Percentiles rank a stretch among this genome's conserved stretches.
Conservation (phyloP, 2,797 vertebrate species). For the Enteromius paludinosus region DNA sequence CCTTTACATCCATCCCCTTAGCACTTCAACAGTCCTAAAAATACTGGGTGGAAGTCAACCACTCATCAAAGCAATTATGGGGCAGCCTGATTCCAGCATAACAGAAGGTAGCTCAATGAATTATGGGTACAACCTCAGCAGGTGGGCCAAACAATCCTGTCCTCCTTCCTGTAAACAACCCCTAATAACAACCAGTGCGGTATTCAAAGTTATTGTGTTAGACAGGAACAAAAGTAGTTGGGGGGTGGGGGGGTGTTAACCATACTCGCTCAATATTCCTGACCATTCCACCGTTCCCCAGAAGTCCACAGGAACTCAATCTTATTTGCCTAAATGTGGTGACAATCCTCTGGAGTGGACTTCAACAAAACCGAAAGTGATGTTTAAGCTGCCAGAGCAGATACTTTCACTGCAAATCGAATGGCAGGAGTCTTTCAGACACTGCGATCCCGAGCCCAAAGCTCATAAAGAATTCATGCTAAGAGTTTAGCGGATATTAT, state of each 20-base stretch:
- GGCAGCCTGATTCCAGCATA: neutral
- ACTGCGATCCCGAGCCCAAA: neutral
- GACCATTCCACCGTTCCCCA: neutral
- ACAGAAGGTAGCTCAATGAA: constrained; percentile 36
- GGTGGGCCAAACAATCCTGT: constrained; percentile 26
- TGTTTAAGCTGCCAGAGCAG: constrained; percentile 15
- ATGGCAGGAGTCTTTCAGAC: constrained; percentile 20
- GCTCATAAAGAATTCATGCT: constrained; percentile 46
- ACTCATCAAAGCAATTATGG: constrained; percentile 28
- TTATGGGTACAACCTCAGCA: constrained; percentile 33
- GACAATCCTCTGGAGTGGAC: constrained; percentile 7
- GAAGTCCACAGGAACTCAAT: neutral
- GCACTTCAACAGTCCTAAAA: constrained; percentile 25
- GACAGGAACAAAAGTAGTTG: neutral
- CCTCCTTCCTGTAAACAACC: constrained; percentile 35
- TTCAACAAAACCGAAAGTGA: neutral
- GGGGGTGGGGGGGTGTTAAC: neutral
- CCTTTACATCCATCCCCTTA: constrained; percentile 20
- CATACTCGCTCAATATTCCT: neutral
- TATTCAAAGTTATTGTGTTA: constrained; percentile 10
- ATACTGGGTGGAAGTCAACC: constrained; percentile 39
- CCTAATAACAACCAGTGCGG: neutral
- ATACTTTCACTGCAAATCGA: constrained; percentile 12
- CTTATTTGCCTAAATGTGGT: constrained; percentile 3
- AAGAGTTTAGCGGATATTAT: constrained; percentile 46